These are phyloP conservation scores for Fringilla coelebs DNA, from an alignment of 2,797 vertebrate genomes.

Conservation along the genomic window DNA sequence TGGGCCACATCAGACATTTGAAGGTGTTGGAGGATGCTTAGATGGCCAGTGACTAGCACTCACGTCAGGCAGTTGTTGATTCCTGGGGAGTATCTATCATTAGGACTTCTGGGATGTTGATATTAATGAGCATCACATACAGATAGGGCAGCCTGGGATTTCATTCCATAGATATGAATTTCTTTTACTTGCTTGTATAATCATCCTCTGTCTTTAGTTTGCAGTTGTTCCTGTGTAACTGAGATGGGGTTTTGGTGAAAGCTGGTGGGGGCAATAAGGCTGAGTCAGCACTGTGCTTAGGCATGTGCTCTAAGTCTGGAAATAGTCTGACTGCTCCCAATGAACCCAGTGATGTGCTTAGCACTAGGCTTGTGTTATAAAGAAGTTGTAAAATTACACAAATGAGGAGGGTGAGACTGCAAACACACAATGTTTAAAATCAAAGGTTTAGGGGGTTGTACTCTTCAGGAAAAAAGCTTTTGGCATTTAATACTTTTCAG, in stretches of 20 bases:
- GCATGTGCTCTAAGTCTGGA: not conserved
- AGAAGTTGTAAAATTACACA: not conserved
- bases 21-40: not conserved
- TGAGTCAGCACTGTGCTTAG: slow-evolving; percentile 8
- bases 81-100: not conserved
- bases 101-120: not conserved
- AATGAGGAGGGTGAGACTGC: not conserved
- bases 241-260: not conserved
- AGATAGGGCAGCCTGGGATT: not conserved
- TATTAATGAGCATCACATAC: accelerated
- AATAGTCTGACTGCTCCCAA: not conserved
- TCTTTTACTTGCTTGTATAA: not conserved
- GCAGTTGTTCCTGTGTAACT: slow-evolving; percentile 20
- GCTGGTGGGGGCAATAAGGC: not conserved
- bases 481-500: not conserved
- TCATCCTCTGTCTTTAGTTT: not conserved
- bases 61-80: not conserved
- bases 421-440: not conserved
- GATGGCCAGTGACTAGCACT: not conserved
- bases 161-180: not conserved
- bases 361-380: slow-evolving; percentile 17
- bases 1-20: accelerated
- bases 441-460: not conserved
- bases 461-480: not conserved
- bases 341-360: not conserved